Conservation (phyloP, 2,888 invertebrate species). For the Nomada flava region DNA sequence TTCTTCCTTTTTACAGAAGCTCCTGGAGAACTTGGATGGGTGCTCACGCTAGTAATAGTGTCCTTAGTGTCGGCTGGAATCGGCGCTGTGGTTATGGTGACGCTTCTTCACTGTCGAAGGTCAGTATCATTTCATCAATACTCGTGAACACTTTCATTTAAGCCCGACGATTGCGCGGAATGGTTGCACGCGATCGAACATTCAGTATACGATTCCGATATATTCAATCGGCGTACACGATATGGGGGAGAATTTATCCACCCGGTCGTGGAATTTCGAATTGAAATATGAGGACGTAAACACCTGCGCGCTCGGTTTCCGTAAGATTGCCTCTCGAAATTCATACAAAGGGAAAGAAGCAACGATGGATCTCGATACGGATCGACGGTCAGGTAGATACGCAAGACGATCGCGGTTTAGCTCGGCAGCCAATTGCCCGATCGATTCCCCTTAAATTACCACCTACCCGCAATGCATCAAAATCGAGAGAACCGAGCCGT, state of each 20-base stretch:
- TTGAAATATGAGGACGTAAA: slow-evolving; percentile 60
- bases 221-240: slow-evolving; percentile 39
- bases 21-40: slow-evolving; percentile 89
- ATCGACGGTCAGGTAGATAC: slow-evolving; percentile 68
- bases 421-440: slow-evolving; percentile 36
- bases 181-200: background rate
- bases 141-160: background rate
- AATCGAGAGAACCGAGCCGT: slow-evolving; percentile 55
- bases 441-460: slow-evolving; percentile 69
- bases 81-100: slow-evolving; percentile 90
- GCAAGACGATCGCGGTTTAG: slow-evolving; percentile 67
- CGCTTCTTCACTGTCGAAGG: slow-evolving; percentile 89
- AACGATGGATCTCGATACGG: slow-evolving; percentile 64
- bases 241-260: slow-evolving; percentile 39
- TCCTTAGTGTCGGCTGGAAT: slow-evolving; percentile 89
- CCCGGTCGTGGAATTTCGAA: slow-evolving; percentile 42
- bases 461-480: slow-evolving; percentile 61
- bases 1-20: slow-evolving; percentile 84
- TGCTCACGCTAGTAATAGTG: slow-evolving; percentile 89
- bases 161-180: background rate
- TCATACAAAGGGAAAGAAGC: slow-evolving; percentile 35
- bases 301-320: slow-evolving; percentile 41
- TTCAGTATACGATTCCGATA: background rate
- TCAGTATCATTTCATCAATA: slow-evolving; percentile 77
- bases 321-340: slow-evolving; percentile 54